phyloP scores from a whole-genome alignment of 2,113 vertebrate species.

The Amblyornis subalaris region DNA sequence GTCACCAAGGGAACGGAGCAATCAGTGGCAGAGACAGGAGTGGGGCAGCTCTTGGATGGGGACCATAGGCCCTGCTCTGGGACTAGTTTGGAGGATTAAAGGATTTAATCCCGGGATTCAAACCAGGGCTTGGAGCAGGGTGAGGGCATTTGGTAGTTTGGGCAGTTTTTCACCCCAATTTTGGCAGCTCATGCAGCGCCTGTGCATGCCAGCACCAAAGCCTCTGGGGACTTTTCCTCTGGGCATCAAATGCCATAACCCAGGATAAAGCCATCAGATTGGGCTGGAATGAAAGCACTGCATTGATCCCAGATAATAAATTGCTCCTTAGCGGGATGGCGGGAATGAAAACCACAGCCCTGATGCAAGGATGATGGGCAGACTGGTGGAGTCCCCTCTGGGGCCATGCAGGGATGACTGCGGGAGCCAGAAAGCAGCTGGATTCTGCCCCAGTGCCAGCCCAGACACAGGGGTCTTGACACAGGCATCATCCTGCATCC shows the following conservation, averaged over 20 bases:
- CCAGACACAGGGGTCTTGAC: not conserved
- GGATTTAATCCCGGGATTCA: not conserved
- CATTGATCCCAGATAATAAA: not conserved
- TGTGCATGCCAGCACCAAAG: rapidly evolving
- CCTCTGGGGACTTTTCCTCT: not conserved
- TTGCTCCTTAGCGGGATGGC: not conserved
- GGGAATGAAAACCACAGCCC: not conserved
- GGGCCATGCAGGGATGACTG: not conserved
- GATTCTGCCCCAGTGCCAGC: not conserved
- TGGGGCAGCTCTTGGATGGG: not conserved
- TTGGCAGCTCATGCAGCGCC: not conserved
- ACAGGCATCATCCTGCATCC: not conserved
- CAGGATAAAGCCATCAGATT: not conserved
- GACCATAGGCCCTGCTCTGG: not conserved
- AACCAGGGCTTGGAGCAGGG: rapidly evolving
- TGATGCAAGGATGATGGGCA: not conserved
- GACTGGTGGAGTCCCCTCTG: not conserved
- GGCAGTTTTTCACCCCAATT: not conserved
- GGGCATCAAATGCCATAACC: not conserved
- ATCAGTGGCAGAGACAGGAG: not conserved
- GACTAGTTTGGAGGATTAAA: not conserved
- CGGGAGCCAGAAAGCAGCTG: not conserved
- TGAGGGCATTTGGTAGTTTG: not conserved
- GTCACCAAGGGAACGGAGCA: not conserved
- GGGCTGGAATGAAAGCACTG: not conserved